Evolutionary conservation across 2,888 invertebrate species (phyloP).

Genomic region (Diarsia brunnea): DNA sequence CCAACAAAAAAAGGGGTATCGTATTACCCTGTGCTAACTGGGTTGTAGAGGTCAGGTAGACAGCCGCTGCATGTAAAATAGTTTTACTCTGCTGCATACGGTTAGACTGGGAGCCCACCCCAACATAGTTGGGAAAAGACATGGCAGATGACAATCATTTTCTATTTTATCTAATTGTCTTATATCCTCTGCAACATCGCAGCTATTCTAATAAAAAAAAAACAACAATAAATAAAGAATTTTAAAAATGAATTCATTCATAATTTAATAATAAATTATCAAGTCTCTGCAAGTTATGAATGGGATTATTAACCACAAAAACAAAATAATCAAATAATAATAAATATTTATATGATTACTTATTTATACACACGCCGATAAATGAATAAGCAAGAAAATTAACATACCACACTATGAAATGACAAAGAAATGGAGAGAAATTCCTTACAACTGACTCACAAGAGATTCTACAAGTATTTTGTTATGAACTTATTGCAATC

Average conservation of each 20-base stretch:
- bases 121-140: no score
- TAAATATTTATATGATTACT: constrained; percentile 9
- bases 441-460: constrained; percentile 57
- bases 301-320: constrained; percentile 3
- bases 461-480: constrained; percentile 16
- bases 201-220: no score
- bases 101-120: no score
- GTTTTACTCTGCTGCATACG: no score
- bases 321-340: no score
- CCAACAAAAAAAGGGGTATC: no score
- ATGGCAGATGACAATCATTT: no score
- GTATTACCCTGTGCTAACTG: no score
- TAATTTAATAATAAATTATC: neutral
- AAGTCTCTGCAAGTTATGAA: neutral
- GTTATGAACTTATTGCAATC: constrained; percentile 45
- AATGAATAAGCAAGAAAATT: constrained; percentile 37
- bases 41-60: no score
- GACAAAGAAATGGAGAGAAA: constrained; percentile 58
- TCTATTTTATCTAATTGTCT: neutral
- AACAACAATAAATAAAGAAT: no score
- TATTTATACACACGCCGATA: neutral
- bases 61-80: no score
- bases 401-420: constrained; percentile 27
- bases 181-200: neutral
- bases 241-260: neutral